Evolutionary conservation across 2,113 vertebrate species (phyloP).

Genomic region (Sinosuthora webbiana): DNA sequence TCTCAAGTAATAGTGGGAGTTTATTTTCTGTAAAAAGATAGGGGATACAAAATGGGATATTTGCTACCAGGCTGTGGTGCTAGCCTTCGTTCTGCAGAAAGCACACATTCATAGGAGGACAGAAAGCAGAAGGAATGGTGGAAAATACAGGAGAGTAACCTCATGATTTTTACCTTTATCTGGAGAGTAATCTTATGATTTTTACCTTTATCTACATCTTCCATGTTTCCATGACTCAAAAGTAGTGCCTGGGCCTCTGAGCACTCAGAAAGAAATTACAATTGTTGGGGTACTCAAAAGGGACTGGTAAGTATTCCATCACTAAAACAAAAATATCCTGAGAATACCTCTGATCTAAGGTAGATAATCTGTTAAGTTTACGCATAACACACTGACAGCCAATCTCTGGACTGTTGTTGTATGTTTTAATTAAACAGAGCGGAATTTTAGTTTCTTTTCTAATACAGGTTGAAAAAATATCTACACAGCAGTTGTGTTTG

Average conservation of each 20-base stretch:
- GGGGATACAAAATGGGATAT: neutral
- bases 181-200: too few species aligned
- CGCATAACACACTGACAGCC: neutral
- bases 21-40: neutral
- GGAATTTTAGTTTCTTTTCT: neutral
- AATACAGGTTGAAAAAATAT: neutral
- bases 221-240: neutral
- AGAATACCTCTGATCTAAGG: neutral
- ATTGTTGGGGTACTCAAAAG: neutral
- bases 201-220: neutral
- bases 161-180: neutral
- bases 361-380: neutral
- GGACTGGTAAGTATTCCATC: neutral
- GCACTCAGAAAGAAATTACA: neutral
- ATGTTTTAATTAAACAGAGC: neutral
- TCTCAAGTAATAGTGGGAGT: neutral
- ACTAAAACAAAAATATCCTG: neutral
- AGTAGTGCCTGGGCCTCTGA: neutral
- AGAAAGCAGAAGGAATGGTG: neutral
- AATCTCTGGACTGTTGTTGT: neutral
- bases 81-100: neutral
- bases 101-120: neutral
- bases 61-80: neutral
- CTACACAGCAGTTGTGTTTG: neutral
- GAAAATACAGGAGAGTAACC: neutral